Percentiles rank a stretch among this genome's conserved stretches.
Evolutionary conservation across 2,113 vertebrate species (phyloP).

Genomic region (Catharus fuscescens): DNA sequence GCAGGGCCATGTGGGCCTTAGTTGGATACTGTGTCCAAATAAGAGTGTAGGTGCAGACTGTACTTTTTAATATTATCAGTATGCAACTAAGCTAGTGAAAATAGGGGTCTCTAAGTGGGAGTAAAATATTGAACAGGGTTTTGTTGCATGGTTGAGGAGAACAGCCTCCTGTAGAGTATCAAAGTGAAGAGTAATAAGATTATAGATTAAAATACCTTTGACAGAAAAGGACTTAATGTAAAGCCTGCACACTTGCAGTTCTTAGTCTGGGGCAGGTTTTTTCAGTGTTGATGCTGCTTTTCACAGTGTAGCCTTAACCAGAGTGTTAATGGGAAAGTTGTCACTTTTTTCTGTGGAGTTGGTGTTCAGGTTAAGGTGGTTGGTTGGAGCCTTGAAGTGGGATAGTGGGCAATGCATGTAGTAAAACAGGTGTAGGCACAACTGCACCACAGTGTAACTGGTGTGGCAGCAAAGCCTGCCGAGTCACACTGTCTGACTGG

Average conservation of each 20-base stretch:
- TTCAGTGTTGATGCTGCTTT: background rate
- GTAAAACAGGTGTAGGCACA: background rate
- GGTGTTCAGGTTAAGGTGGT: background rate
- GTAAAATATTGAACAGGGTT: background rate
- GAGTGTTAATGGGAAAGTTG: background rate
- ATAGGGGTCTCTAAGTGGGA: background rate
- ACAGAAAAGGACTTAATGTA: background rate
- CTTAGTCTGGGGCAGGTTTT: background rate
- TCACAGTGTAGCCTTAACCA: background rate
- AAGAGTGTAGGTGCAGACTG: background rate
- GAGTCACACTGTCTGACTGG: background rate
- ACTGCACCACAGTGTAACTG: background rate
- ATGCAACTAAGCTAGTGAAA: background rate
- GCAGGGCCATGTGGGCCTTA: accelerated
- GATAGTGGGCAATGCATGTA: accelerated
- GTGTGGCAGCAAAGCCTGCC: background rate
- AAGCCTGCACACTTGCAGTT: background rate
- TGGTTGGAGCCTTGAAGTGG: background rate
- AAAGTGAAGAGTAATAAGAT: background rate
- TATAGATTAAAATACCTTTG: background rate
- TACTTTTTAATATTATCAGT: background rate
- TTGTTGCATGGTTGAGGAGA: background rate
- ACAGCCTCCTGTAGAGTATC: background rate
- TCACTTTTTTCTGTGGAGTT: background rate
- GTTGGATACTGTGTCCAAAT: background rate